These are phyloP conservation scores for Phocoena sinus DNA, from an alignment of 2,113 vertebrate genomes.

Conservation along the genomic window DNA sequence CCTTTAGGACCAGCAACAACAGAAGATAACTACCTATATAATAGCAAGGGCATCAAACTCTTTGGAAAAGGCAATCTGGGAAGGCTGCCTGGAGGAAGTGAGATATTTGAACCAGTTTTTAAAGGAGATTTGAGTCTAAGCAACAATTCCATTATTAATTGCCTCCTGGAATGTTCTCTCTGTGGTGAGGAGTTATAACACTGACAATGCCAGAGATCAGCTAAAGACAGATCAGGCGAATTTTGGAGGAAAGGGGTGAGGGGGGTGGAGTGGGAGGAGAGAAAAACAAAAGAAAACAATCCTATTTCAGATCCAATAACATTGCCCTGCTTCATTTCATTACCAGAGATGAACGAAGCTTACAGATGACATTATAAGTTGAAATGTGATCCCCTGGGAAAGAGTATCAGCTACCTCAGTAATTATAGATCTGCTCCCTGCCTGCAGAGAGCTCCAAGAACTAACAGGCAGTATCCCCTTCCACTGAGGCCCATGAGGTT, in stretches of 20 bases:
- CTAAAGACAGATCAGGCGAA: neutral
- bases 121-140: neutral
- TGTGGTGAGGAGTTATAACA: neutral
- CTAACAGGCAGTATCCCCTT: neutral
- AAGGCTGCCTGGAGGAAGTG: neutral
- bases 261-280: neutral
- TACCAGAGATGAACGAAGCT: neutral
- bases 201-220: neutral
- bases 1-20: neutral
- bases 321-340: neutral
- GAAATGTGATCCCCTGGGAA: slow-evolving; percentile 26
- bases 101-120: neutral
- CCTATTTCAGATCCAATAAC: neutral
- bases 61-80: neutral
- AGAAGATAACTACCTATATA: neutral
- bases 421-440: slow-evolving; percentile 1
- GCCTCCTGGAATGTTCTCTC: neutral
- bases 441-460: neutral
- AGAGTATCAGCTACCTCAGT: neutral
- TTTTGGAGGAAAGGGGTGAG: neutral
- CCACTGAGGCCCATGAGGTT: neutral
- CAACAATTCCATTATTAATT: neutral
- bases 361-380: neutral
- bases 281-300: neutral
- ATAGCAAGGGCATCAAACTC: neutral